Evolutionary conservation across 2,888 invertebrate genomes (phyloP), one percentile per base, ranked within the genome.

Genomic region (Eilema caniola): DNA sequence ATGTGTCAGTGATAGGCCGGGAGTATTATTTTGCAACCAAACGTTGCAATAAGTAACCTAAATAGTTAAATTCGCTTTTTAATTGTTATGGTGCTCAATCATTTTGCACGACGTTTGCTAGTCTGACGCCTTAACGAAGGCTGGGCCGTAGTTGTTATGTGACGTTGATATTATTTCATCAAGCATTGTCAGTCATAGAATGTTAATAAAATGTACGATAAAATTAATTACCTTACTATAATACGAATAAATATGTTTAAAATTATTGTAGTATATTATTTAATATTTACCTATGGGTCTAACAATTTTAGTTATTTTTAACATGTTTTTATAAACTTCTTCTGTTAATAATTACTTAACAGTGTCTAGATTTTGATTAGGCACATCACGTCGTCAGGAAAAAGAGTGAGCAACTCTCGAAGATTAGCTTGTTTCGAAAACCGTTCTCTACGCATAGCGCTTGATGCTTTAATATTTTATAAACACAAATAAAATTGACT

Each of bases 181-280:
- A 83, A 83, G 75, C 81, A 80, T 75, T 81, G 83, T 86, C 89
- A 90, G 90, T 91, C 89, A 89, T 89, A 88, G 86, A 86, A 83
- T 89, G 83, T 87, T 88, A 86, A 87, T 86, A 83, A 81, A 84
- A 87, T 91, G 91, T 92, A 92, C 85, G 86, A 90, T 90, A 90
- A 87, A 85, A 75, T 82, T 85, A 83, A 81, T 87, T 89, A 90
- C 84, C 82, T 87, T 86, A 87, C 76, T 89, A 88, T 81, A 75
- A 87, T 88, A 88, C 84, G 75, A 92, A 90, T 91, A 90, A 91
- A 90, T 87, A 88, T 88, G 88, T 88, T 80, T 82, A 80, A 86
- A 85, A 83, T 80, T 73, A 70, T 57, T 67, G 47, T 65, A 47
- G 71, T 71, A 73, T 85, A 62, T 87, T 78, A 78, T 82, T 83